Percentiles rank a stretch among this genome's conserved stretches.
These are phyloP conservation scores for Linyphia triangularis DNA, from an alignment of 2,888 invertebrate species.

Conservation along the genomic window DNA sequence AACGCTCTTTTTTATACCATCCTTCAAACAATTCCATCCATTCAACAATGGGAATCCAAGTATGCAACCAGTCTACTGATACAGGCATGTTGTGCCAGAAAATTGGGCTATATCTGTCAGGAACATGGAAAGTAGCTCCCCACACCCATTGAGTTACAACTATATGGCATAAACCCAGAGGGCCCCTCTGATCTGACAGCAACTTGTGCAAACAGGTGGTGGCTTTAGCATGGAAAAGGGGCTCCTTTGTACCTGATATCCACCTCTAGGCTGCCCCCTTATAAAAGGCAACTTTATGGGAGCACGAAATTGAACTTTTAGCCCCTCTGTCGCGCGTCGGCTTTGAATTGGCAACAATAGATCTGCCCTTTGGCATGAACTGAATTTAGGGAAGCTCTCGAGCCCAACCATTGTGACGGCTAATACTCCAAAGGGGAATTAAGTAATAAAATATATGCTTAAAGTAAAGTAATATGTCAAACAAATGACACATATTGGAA, in stretches of 20 bases:
- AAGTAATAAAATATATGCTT: no score
- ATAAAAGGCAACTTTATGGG: slow-evolving; percentile 17
- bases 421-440: no score
- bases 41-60: not conserved
- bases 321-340: not conserved
- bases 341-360: not conserved
- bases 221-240: not conserved
- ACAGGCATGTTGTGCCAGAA: not conserved
- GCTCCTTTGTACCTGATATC: slow-evolving; percentile 17
- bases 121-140: not conserved
- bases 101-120: not conserved
- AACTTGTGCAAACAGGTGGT: slow-evolving; percentile 28
- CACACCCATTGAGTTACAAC: slow-evolving; percentile 29
- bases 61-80: not conserved
- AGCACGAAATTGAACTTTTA: slow-evolving; percentile 9
- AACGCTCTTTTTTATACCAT: not conserved
- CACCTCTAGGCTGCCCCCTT: not conserved
- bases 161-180: slow-evolving; percentile 15
- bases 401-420: no score
- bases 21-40: not conserved
- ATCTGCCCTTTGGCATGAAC: not conserved
- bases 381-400: not conserved
- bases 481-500: no score
- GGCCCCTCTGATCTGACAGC: slow-evolving; percentile 9
- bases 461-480: no score